Percentiles rank a stretch among this genome's conserved stretches.
These are phyloP conservation scores for Herpetotheres cachinnans DNA, from an alignment of 2,113 vertebrate genomes.

Conservation along the genomic window DNA sequence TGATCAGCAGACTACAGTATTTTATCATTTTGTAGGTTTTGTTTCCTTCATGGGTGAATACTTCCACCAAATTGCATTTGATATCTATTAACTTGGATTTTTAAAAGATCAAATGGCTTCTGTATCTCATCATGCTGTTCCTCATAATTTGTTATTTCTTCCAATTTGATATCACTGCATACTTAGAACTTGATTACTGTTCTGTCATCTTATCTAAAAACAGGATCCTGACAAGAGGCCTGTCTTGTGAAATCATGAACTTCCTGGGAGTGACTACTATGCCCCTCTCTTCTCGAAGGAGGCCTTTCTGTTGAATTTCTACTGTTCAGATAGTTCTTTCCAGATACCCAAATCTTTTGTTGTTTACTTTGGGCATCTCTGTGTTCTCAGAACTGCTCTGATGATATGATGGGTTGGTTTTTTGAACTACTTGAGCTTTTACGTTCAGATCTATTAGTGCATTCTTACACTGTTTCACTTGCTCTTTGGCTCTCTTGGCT, in stretches of 20 bases:
- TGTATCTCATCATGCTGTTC: slow-evolving; percentile 61
- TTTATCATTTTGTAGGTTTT: slow-evolving; percentile 72
- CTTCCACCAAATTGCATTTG: slow-evolving; percentile 73
- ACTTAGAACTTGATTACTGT: slow-evolving; percentile 51
- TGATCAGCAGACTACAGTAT: slow-evolving; percentile 65
- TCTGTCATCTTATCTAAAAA: slow-evolving; percentile 10
- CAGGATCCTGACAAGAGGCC: neutral
- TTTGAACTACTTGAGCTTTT: neutral
- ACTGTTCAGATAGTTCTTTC: neutral
- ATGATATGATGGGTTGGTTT: neutral
- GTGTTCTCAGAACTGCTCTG: neutral
- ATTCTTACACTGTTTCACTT: neutral
- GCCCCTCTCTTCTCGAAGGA: neutral
- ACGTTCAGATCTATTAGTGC: neutral
- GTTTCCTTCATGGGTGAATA: slow-evolving; percentile 70
- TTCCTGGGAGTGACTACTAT: neutral
- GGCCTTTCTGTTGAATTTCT: neutral
- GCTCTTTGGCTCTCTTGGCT: neutral
- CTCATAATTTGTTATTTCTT: slow-evolving; percentile 32
- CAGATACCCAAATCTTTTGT: neutral
- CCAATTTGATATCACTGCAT: neutral
- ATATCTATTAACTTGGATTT: slow-evolving; percentile 67
- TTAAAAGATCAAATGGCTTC: slow-evolving; percentile 65
- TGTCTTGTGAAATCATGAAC: neutral
- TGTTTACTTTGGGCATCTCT: neutral